Base-by-base conservation (phyloP, 2,888 invertebrate genomes). In the Nebria brevicollis region DNA sequence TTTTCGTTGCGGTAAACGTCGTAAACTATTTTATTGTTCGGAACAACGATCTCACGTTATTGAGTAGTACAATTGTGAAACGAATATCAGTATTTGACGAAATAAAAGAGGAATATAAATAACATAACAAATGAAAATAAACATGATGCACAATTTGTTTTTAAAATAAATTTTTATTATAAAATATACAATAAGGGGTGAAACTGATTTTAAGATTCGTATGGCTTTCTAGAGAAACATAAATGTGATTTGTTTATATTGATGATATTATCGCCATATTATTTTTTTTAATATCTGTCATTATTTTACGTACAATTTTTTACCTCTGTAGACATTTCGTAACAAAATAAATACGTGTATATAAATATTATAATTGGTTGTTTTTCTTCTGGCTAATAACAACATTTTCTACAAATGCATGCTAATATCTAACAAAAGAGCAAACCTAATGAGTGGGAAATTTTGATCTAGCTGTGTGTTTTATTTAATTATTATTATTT, bases 371-470 rank as follows among this genome's bases (percentile, higher is more conserved):
- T 68, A 6, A 26, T 25, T 26, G 68, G 68, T 68, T 68, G n/a
- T 68, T 68, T 68, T 26, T 68, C 26, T 72, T n/a, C 34, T 26
- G 26, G 34, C 34, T 72, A 65, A 34, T 72, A 26, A 72, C 72
- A 72, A 34, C 5, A 68, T 26, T 6, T 66, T 66, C 66, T 66
- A 13, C 13, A 66, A 66, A 6, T 34, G 73, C 78, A 78, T 78
- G 73, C 68, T 78, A 74, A 77, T 73, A 66, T 54, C 54, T 78
- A 78, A 74, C 74, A 65, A 78, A 34, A 70, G 65, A 41, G 66
- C 65, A 25, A 20, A 73, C 20, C 13, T 41, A 15, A 76, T 66
- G 65, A 64, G 76, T 68, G 68, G 73, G 74, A 42, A 72, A 25
- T 66, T 66, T 66, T 68, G 20, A 25, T 68, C 26, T 68, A 68